Evolutionary conservation across 2,888 invertebrate genomes (phyloP), one percentile per base, ranked within the genome.

Genomic region (Scaptomyza reducta): DNA sequence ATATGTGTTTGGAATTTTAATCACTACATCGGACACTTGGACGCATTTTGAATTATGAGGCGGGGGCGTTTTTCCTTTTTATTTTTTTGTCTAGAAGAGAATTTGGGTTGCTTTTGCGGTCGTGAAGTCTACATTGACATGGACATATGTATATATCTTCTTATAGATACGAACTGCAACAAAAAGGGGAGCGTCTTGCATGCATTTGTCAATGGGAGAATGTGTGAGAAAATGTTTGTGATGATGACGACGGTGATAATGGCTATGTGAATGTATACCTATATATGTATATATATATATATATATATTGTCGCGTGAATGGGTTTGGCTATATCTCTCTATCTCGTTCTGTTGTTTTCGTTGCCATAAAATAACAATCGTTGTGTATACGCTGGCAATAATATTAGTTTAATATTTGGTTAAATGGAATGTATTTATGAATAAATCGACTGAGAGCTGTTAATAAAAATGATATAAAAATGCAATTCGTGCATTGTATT

Each of bases 41-140:
- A 70, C 65, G 73, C 85, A 78, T 79, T 88, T 88, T 86, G 87
- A 88, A 67, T 87, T 72, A 75, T 87, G 79, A 68, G 72, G 59
- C 79, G 77, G 55, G 68, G 88, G 84, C 70, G 87, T 53, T 22
- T 14, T 16, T 40, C 40, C 10, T 16, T 10, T 13, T 42, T 22
- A 2, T 41, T 16, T 41, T 11, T 22, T 31, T 59, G 51, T 65
- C 14, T 14, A 38, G 7, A 41, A 31, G 31, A 55, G 61, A 66
- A 54, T 78, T 74, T 76, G 61, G 77, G 65, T 67, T 70, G 77
- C 66, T 49, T 49, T n/a, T 67, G 58, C 56, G 47, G 54, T 70
- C 76, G 79, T 74, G 74, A 74, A 74, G 70, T 78, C 72, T 71
- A 44, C 54, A 50, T 70, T 38, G 64, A 56, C 64, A 53, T 58